Conservation (phyloP, 2,797 vertebrate species). For the Rallus crepitans region DNA sequence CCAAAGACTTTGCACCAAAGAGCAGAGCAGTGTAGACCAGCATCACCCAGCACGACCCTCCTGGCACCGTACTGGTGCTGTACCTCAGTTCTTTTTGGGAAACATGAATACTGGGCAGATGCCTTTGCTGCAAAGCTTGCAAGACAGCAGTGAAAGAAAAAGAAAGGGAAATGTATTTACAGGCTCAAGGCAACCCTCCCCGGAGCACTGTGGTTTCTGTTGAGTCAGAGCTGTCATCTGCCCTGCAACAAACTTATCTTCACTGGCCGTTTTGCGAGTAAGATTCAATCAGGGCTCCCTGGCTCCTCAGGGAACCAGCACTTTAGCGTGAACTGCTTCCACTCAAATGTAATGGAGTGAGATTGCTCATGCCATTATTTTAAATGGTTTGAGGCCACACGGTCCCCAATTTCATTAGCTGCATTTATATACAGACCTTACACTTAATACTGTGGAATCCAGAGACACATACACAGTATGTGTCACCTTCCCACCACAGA, state of each 20-base stretch:
- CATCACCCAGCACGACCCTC: background rate
- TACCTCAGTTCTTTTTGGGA: background rate
- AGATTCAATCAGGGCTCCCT: conserved; percentile 62
- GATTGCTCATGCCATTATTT: conserved; percentile 70
- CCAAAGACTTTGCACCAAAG: background rate
- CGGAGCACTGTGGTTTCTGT: background rate
- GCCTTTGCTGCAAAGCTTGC: background rate
- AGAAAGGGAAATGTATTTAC: background rate
- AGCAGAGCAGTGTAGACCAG: background rate
- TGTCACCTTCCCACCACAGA: background rate
- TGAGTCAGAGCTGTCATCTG: conserved; percentile 50
- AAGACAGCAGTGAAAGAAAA: background rate
- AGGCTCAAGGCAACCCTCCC: background rate
- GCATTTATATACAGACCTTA: conserved; percentile 59
- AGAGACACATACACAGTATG: background rate
- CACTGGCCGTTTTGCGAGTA: conserved; percentile 45
- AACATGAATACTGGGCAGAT: fast-evolving
- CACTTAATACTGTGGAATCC: conserved; percentile 4
- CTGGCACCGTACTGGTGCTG: fast-evolving
- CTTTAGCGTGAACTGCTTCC: conserved; percentile 57
- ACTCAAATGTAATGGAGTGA: conserved; percentile 68
- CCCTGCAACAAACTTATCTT: conserved; percentile 4
- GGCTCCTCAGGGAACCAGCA: conserved; percentile 41
- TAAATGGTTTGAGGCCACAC: conserved; percentile 68
- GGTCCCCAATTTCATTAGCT: conserved; percentile 73